Evolutionary conservation across 2,113 vertebrate genomes (phyloP).

Genomic region (Maccullochella peelii): DNA sequence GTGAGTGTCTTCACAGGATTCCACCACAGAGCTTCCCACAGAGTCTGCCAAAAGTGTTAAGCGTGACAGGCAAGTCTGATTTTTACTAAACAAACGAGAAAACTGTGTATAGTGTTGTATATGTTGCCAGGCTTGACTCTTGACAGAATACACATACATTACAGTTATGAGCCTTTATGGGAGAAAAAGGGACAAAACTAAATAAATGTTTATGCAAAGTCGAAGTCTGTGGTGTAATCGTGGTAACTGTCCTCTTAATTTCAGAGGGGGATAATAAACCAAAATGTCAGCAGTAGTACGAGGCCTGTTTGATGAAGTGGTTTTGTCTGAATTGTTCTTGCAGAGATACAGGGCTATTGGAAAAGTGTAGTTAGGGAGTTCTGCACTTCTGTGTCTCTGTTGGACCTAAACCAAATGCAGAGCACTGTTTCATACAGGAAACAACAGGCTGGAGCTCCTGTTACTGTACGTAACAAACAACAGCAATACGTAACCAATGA

Average conservation of each 20-base stretch:
- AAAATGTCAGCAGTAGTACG: background rate
- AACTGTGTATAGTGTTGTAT: constrained; percentile 54
- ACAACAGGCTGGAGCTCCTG: constrained; percentile 12
- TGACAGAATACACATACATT: constrained; percentile 36
- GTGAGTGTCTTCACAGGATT: constrained; percentile 46
- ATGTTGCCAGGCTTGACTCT: constrained; percentile 35
- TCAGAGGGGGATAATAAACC: constrained; percentile 25
- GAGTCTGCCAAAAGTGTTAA: constrained; percentile 64
- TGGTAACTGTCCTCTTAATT: constrained; percentile 39
- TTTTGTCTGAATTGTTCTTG: constrained; percentile 34
- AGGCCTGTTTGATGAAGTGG: constrained; percentile 35
- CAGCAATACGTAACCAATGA: constrained; percentile 10
- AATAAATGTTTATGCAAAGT: constrained; percentile 76
- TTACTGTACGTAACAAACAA: background rate
- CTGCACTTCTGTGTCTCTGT: constrained; percentile 37
- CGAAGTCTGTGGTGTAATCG: constrained; percentile 48
- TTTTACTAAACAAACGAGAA: constrained; percentile 51
- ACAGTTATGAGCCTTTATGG: constrained; percentile 45
- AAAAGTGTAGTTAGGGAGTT: constrained; percentile 13
- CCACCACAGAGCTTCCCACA: constrained; percentile 67
- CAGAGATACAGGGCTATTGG: constrained; percentile 52
- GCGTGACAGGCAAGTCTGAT: constrained; percentile 36
- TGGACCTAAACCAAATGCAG: constrained; percentile 6
- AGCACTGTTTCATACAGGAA: constrained; percentile 16
- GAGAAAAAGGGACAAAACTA: constrained; percentile 61